Conservation (phyloP, 2,888 invertebrate species). For the Rotaria macrura region DNA sequence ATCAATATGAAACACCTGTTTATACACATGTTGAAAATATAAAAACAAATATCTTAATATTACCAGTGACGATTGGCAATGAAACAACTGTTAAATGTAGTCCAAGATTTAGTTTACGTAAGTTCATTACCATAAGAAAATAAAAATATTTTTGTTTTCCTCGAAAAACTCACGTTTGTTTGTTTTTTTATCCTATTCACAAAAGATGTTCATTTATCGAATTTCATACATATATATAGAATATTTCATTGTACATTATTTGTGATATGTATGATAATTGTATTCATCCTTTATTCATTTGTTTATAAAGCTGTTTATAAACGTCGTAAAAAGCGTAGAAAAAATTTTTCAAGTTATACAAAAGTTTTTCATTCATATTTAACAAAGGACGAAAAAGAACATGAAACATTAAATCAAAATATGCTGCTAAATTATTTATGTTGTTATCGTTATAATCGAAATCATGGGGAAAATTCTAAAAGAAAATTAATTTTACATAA, state of each 20-base stretch:
- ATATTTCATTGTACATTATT: neutral
- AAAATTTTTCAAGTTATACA: neutral
- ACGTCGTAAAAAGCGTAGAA: neutral
- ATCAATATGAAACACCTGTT: neutral
- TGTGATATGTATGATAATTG: neutral
- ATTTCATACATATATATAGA: neutral
- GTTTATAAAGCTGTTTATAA: neutral
- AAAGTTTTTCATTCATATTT: neutral
- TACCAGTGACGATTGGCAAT: neutral
- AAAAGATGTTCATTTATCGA: neutral
- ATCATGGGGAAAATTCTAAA: neutral
- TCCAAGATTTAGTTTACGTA: constrained; percentile 2
- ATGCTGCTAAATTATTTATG: neutral
- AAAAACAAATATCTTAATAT: neutral
- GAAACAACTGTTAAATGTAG: neutral
- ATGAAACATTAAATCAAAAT: too few relatives aligned
- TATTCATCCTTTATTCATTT: neutral
- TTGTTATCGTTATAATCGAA: neutral
- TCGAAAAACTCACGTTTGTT: too few relatives aligned
- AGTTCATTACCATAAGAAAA: neutral
- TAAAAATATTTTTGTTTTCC: neutral
- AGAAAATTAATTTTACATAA: neutral
- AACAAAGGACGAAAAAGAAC: neutral
- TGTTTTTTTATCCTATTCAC: neutral
- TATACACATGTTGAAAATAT: neutral